Evolutionary conservation across 2,888 invertebrate species (phyloP).

Genomic region (Dermolepida albohirtum): DNA sequence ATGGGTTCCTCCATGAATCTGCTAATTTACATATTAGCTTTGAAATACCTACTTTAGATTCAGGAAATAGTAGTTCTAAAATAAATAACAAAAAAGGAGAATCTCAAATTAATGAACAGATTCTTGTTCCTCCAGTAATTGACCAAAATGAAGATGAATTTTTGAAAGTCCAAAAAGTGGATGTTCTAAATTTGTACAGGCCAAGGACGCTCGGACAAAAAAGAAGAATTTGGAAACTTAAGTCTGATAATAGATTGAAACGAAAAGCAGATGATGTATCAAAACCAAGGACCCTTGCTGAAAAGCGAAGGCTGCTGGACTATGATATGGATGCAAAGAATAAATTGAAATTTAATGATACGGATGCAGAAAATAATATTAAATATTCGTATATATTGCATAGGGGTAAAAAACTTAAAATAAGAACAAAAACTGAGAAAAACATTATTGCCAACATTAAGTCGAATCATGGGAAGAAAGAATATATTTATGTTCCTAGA

Average conservation of each 20-base stretch:
- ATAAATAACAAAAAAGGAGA: background rate
- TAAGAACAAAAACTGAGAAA: conserved; percentile 43
- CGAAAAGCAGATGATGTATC: conserved; percentile 52
- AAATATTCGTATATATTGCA: conserved; percentile 45
- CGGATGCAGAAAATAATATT: background rate
- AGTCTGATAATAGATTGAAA: conserved; percentile 41
- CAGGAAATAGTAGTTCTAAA: conserved; percentile 46
- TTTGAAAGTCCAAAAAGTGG: conserved; percentile 31
- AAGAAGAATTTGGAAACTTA: conserved; percentile 34
- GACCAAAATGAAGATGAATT: conserved; percentile 25
- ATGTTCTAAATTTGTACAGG: conserved; percentile 34
- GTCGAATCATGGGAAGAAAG: conserved; percentile 24
- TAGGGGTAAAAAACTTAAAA: conserved; percentile 44
- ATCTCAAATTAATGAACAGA: conserved; percentile 32
- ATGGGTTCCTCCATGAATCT: conserved; percentile 67
- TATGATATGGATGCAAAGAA: conserved; percentile 3
- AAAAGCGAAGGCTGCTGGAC: conserved; percentile 51
- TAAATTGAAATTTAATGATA: conserved; percentile 6
- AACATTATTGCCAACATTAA: conserved; percentile 43
- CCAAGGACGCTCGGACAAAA: conserved; percentile 39
- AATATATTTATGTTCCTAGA: conserved; percentile 39
- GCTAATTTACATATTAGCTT: conserved; percentile 65
- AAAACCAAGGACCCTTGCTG: conserved; percentile 68
- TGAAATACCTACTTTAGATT: conserved; percentile 60
- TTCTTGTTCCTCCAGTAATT: background rate